These are phyloP conservation scores for Neria commutata DNA, from an alignment of 2,888 invertebrate genomes.

Conservation along the genomic window DNA sequence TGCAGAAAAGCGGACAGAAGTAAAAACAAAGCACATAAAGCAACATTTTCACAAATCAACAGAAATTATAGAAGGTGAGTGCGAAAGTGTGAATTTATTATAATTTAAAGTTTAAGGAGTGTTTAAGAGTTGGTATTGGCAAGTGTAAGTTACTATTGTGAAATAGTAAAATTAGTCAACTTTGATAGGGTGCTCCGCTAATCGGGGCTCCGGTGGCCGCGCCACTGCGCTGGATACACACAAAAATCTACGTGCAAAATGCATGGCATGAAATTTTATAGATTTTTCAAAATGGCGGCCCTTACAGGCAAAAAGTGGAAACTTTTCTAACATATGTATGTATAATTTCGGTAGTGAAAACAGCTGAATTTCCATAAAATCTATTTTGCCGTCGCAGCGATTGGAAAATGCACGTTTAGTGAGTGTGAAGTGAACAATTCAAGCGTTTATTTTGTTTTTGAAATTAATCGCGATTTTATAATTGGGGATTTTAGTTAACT, in stretches of 20 bases:
- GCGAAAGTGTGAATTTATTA: no score
- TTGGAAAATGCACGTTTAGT: no score
- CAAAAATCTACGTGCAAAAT: background rate
- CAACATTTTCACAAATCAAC: no score
- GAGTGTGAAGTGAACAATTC: background rate
- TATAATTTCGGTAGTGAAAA: no score
- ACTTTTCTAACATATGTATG: no score
- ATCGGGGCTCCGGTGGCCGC: background rate
- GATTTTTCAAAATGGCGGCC: slow-evolving; percentile 38
- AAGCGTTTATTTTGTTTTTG: background rate
- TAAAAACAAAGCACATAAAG: no score
- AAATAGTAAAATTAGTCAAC: no score
- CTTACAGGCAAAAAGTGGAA: slow-evolving; percentile 29
- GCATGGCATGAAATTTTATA: background rate
- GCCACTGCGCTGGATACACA: background rate
- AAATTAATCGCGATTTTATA: background rate
- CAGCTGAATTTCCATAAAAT: background rate
- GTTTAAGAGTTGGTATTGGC: no score
- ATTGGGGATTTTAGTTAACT: background rate
- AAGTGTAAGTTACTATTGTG: no score
- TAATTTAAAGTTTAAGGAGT: no score
- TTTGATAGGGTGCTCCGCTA: background rate
- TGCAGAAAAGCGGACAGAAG: no score
- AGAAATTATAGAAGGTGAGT: no score
- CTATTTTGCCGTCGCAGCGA: background rate